These are phyloP conservation scores for Burhinus bistriatus DNA, from an alignment of 2,113 vertebrate species.

Conservation along the genomic window DNA sequence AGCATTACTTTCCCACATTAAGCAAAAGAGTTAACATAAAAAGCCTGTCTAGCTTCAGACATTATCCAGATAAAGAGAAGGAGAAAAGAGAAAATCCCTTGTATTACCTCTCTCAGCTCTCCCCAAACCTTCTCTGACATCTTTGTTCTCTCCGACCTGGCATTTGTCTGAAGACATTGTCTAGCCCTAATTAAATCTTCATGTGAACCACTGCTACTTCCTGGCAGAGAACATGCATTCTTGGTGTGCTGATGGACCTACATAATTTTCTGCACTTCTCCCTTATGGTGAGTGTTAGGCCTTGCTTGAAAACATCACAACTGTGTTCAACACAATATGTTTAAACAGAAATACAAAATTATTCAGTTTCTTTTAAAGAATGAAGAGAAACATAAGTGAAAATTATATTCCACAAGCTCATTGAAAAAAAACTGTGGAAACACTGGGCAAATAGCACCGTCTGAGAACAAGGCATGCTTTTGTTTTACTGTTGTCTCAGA, in stretches of 20 bases:
- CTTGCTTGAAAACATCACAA: conserved; percentile 38
- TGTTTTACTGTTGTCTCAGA: not conserved
- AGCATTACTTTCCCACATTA: conserved; percentile 53
- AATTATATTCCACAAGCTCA: conserved; percentile 16
- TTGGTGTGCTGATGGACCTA: conserved; percentile 34
- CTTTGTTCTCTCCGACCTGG: conserved; percentile 15
- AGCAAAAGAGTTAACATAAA: conserved; percentile 59
- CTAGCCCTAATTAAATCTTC: conserved; percentile 54
- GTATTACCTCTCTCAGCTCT: conserved; percentile 2
- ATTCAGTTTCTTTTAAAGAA: conserved; percentile 1
- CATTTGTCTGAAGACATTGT: conserved; percentile 26
- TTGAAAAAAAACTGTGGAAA: conserved; percentile 15
- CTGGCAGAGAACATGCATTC: conserved; percentile 27
- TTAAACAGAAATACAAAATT: not conserved
- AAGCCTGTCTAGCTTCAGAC: conserved; percentile 35
- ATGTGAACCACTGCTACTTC: conserved; percentile 14
- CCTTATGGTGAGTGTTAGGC: conserved; percentile 42
- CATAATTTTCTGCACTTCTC: conserved; percentile 1
- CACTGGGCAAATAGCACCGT: not conserved
- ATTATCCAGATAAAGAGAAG: conserved; percentile 35
- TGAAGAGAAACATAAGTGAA: conserved; percentile 22
- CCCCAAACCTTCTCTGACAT: not conserved
- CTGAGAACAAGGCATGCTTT: conserved; percentile 13
- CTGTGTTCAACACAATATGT: conserved; percentile 23
- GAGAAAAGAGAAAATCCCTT: conserved; percentile 43